Evolutionary conservation across 1,140 invertebrate genomes (phyloP).

Genomic region (Drosophila santomea): DNA sequence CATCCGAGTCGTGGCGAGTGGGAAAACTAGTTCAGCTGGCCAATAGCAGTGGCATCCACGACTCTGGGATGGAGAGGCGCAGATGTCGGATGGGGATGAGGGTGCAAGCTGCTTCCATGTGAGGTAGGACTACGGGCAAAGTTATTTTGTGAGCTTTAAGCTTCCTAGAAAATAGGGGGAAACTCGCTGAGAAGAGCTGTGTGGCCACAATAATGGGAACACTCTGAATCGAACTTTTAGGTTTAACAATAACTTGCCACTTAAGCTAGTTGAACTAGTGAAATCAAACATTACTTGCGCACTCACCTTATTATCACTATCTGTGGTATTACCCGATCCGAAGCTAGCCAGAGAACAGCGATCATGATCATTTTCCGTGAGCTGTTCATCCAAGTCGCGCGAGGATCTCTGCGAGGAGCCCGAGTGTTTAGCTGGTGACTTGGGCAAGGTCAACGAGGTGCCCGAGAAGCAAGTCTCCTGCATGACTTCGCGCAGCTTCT

Average conservation of each 20-base stretch:
- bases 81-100: not conserved
- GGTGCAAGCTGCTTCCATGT: slow-evolving; percentile 50
- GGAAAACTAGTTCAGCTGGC: slow-evolving; percentile 54
- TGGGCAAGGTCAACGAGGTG: slow-evolving; percentile 87
- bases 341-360: slow-evolving; percentile 96
- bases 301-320: slow-evolving; percentile 95
- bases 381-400: slow-evolving; percentile 93
- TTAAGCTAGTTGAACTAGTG: too few species aligned
- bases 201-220: not conserved
- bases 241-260: not conserved
- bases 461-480: slow-evolving; percentile 96
- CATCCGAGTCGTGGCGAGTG: slow-evolving; percentile 53
- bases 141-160: slow-evolving; percentile 27
- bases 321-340: slow-evolving; percentile 97
- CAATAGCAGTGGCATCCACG: slow-evolving; percentile 58
- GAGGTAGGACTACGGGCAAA: slow-evolving; percentile 68
- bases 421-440: slow-evolving; percentile 91
- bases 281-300: not conserved
- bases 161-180: slow-evolving; percentile 9
- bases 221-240: not conserved
- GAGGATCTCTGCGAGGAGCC: slow-evolving; percentile 83
- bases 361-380: slow-evolving; percentile 86
- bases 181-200: not conserved
- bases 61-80: slow-evolving; percentile 7
- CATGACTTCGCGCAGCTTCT: slow-evolving; percentile 96